Conservation (phyloP, 2,888 invertebrate species). For the Xestia ashworthii region DNA sequence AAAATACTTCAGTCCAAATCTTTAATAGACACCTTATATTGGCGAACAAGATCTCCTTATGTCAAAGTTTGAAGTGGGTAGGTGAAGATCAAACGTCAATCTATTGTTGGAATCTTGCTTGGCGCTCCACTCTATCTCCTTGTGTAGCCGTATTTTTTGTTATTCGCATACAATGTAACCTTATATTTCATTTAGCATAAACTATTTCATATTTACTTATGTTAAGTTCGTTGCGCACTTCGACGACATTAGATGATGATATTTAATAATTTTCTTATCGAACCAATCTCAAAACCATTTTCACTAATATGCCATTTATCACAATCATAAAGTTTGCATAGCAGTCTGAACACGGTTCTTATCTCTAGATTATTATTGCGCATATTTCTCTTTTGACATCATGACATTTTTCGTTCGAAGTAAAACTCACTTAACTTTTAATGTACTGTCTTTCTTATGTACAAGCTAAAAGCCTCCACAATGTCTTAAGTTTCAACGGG, state of each 20-base stretch:
- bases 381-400: slow-evolving; percentile 46
- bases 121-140: slow-evolving; percentile 7
- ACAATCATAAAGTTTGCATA: slow-evolving; percentile 43
- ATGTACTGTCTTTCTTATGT: slow-evolving; percentile 53
- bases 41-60: slow-evolving; percentile 43
- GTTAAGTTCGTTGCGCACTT: slow-evolving; percentile 5
- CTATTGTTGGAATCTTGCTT: slow-evolving; percentile 24
- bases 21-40: slow-evolving; percentile 19
- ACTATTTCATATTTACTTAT: slow-evolving; percentile 16
- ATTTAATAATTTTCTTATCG: slow-evolving; percentile 36
- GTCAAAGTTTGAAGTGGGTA: slow-evolving; percentile 51
- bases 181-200: background rate
- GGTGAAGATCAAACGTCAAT: slow-evolving; percentile 47
- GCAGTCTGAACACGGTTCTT: slow-evolving; percentile 35
- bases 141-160: slow-evolving; percentile 27
- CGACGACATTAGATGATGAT: slow-evolving; percentile 11
- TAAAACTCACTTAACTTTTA: slow-evolving; percentile 53
- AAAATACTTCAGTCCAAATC: slow-evolving; percentile 39
- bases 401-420: slow-evolving; percentile 37
- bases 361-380: slow-evolving; percentile 45
- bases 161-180: slow-evolving; percentile 24
- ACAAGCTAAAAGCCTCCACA: slow-evolving; percentile 56
- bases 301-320: slow-evolving; percentile 36
- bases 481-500: slow-evolving; percentile 56
- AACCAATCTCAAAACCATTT: slow-evolving; percentile 39